Base-by-base conservation (phyloP, 1,140 invertebrate genomes). In the Neodiprion virginianus region DNA sequence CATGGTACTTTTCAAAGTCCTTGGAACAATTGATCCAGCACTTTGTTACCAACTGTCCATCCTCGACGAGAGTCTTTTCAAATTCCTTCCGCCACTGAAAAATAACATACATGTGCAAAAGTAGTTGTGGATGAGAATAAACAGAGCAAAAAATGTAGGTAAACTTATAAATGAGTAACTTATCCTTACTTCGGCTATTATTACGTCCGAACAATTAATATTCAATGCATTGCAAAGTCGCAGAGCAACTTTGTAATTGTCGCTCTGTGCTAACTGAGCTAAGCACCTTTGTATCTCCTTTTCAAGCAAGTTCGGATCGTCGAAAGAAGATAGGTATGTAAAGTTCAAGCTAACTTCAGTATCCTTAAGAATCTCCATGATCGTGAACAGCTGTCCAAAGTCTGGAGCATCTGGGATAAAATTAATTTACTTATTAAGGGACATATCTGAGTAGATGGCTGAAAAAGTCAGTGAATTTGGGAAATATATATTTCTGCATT, bases 21-120 rank as follows among this genome's bases (percentile, higher is more conserved):
- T 85, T 78, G 69, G 92, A 89, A 78, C 91, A 92, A 76, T 89
- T 83, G 11, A 87, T 86, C 86, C 92, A 91, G 80, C 92, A 93
- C 2, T 83, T 68, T 14, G 87, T 86, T 9, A 87, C 76, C 67
- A 88, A 80, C 75, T 88, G 85, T 14, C 86, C 87, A 65, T 86
- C 78, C 21, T 80, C 14, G 10, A 76, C 70, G 78, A 72, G 66
- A 67, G 74, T 73, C 87, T 84, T 67, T 68, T 82, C 79, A 67
- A 86, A 87, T 79, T 78, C 82, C 71, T 77, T 81, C 12, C 81
- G 81, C 76, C 80, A 85, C 82, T 86, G 48, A 53, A 80, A 79
- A 68, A 71, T 5, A 53, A 72, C 69, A 65, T 77, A 85, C 85
- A 81, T 87, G 82, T 8, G 84, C 81, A 61, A 88, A 78, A 61